Evolutionary conservation across 92 coral and sea anemone species (phyloP), one percentile per base, ranked within the genome.

Genomic region (Chrysogorgia sp.): DNA sequence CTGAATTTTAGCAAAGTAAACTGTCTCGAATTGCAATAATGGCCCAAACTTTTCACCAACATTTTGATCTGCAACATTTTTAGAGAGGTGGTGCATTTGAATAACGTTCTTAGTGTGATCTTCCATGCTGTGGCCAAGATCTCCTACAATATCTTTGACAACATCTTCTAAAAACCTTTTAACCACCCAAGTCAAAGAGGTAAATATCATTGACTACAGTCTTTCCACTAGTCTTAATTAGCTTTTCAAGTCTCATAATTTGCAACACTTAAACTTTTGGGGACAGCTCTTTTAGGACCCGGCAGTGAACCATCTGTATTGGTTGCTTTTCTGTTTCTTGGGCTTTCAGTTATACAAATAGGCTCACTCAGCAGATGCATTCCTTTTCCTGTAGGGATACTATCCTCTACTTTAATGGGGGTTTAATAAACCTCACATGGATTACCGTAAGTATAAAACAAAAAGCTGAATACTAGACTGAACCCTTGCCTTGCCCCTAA

Each of bases 131-230:
- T 66, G 74, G 19, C 55, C 74, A 37, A 67, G 74, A 41, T 67
- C 55, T 19, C 17, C 32, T 67, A 1, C 9, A 13, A 67, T 21
- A 17, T 67, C 74, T 20, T 67, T 25, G 1, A 41, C 57, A 25
- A 67, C 56, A 40, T 25, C 30, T 40, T 67, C 56, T 24, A 40
- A 31, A 40, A 21, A 67, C 19, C 57, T 67, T 19, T 67, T 41
- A 13, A 67, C 74, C 1, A 67, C 74, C 74, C 74, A 67, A 67
- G 57, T 67, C 74, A 64, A 34, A 64, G 71, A 26, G 26, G 28
- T 5, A 64, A 1, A 64, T 15, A 28, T 64, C 71, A 40, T 40
- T 8, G 30, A 67, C 34, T 0, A 67, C 31, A 40, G 57, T 67
- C 12, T 67, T 35, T 20, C 56, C 74, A 40, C 56, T 20, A 1